Conservation (phyloP, 2,888 invertebrate genomes). For the Mesoligia furuncula region DNA sequence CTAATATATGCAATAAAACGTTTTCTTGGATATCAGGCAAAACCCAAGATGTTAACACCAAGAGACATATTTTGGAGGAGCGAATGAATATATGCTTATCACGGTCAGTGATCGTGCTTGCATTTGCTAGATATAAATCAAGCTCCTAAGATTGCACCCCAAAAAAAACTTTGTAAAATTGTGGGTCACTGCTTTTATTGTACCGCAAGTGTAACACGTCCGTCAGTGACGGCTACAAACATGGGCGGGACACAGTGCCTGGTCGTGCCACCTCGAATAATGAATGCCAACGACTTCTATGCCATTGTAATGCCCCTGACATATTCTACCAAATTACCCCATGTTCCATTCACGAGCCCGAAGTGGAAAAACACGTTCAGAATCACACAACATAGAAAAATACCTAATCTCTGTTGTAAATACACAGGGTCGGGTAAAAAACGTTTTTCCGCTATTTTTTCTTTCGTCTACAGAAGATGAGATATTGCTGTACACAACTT, state of each 20-base stretch:
- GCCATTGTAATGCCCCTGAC: slow-evolving; percentile 73
- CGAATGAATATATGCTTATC: background rate
- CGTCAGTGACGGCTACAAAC: slow-evolving; percentile 73
- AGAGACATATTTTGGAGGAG: background rate
- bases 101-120: background rate
- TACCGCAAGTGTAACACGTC: slow-evolving; percentile 67
- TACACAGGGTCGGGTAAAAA: slow-evolving; percentile 45
- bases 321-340: slow-evolving; percentile 73
- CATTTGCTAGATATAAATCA: background rate
- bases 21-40: background rate
- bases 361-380: slow-evolving; percentile 50
- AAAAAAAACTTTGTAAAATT: background rate
- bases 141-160: background rate
- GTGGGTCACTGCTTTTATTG: background rate
- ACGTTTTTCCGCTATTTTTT: slow-evolving; percentile 23
- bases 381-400: slow-evolving; percentile 47
- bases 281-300: slow-evolving; percentile 74
- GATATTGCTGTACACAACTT: slow-evolving; percentile 69
- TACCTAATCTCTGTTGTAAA: slow-evolving; percentile 30
- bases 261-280: slow-evolving; percentile 72
- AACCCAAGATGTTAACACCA: background rate
- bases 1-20: background rate
- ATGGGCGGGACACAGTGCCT: slow-evolving; percentile 68
- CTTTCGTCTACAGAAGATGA: slow-evolving; percentile 54
- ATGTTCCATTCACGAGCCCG: slow-evolving; percentile 49